Percentiles rank a stretch among this genome's conserved stretches.
Evolutionary conservation across 2,113 vertebrate genomes (phyloP).

Genomic region (Diphyllodes magnificus): DNA sequence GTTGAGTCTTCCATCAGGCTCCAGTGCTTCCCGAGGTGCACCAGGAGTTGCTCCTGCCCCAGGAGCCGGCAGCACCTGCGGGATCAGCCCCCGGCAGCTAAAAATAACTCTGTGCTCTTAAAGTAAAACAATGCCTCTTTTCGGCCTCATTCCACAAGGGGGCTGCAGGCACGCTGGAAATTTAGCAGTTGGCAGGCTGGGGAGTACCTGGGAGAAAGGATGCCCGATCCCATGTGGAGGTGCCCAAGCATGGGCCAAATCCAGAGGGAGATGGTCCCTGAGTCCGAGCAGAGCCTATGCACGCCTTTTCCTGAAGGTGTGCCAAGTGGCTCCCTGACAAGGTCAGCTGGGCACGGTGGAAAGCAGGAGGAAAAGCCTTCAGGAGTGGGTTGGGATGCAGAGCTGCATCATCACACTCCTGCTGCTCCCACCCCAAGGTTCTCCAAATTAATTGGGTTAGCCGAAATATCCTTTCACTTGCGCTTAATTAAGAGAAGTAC

Average conservation of each 20-base stretch:
- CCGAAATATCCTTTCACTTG: not conserved
- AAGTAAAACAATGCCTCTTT: conserved; percentile 38
- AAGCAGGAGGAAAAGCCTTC: not conserved
- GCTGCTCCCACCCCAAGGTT: not conserved
- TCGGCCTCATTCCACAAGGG: conserved; percentile 73
- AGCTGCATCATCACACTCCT: accelerated
- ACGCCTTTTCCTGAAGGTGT: not conserved
- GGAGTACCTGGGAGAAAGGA: not conserved
- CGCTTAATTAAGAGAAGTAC: not conserved
- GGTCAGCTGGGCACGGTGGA: not conserved
- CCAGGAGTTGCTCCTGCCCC: not conserved
- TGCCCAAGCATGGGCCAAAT: not conserved
- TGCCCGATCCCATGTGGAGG: not conserved
- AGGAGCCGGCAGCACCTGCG: not conserved
- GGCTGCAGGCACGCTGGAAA: conserved; percentile 62
- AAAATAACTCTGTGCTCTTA: not conserved
- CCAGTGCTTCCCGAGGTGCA: accelerated
- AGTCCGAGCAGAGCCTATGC: not conserved
- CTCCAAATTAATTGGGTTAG: not conserved
- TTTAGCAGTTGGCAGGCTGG: not conserved
- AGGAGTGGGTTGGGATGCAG: not conserved
- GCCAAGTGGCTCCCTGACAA: not conserved
- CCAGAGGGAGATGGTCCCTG: not conserved
- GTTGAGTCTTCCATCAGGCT: accelerated
- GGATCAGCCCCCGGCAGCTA: not conserved